Evolutionary conservation across 2,888 invertebrate genomes (phyloP), one percentile per base, ranked within the genome.

Genomic region (Lasioglossum morio): DNA sequence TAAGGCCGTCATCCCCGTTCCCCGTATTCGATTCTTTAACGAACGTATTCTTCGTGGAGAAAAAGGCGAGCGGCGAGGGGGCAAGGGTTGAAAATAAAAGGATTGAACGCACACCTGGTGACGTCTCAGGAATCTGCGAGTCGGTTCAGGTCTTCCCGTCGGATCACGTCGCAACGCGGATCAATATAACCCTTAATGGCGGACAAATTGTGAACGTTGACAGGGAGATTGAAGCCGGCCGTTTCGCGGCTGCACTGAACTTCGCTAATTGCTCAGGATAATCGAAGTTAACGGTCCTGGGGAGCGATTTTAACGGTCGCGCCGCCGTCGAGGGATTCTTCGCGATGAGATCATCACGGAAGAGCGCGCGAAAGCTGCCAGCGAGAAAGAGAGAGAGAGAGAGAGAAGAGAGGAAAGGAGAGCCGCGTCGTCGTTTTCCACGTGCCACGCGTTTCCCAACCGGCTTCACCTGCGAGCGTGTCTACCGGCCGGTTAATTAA

Each of bases 211-310:
- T 84, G 79, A 77, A 86, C 77, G 86, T 60, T 77, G 83, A 86
- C 87, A 81, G 79, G 86, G 74, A 81, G 83, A 84, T 84, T 77
- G 79, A 87, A 81, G 79, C 79, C 53, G 40, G 63, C 48, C 79
- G 82, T 78, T 85, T 82, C 83, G 79, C 81, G 72, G 70, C 27
- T 37, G 72, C 78, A 79, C 87, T 84, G 84, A 90, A 91, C 87
- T 92, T 91, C 85, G 90, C 90, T 92, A 91, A 92, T 92, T 91
- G 92, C 88, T 88, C 86, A 87, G 90, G 84, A 86, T 91, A 91
- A 88, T 83, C 87, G 84, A 86, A 84, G 75, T 57, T 81, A 85
- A 85, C 84, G 91, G 90, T 89, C 86, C 88, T 79, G 82, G 80
- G 84, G 87, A 90, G 87, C 88, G 88, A 90, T 87, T 92, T 87